phyloP scores from a whole-genome alignment of 2,113 vertebrate species.

The Osmerus eperlanus region DNA sequence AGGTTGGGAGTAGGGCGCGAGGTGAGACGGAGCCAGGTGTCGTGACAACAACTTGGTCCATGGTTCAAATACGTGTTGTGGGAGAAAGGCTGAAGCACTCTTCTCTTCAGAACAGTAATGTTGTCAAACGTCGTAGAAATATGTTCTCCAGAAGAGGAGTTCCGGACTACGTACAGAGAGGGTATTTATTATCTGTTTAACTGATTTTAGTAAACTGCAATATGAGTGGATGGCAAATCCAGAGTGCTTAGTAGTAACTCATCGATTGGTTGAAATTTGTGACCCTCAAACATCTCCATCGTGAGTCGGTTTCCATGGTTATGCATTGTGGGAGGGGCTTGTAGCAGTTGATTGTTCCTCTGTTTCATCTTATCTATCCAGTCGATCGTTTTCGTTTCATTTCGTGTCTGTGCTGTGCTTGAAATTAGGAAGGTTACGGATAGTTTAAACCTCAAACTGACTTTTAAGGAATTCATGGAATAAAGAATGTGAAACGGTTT shows the following conservation, averaged over 20 bases:
- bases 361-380: constrained; percentile 27
- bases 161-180: constrained; percentile 12
- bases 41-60: constrained; percentile 16
- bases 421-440: constrained; percentile 35
- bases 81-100: constrained; percentile 24
- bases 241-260: too few relatives aligned
- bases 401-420: constrained; percentile 49
- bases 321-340: constrained; percentile 13
- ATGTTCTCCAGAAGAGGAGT: constrained; percentile 29
- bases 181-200: too few relatives aligned
- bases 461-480: constrained; percentile 51
- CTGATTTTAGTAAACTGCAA: too few relatives aligned
- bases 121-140: not conserved
- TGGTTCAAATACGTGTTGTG: not conserved
- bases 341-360: constrained; percentile 14
- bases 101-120: not conserved
- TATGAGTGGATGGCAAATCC: too few relatives aligned
- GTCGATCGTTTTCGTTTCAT: constrained; percentile 42
- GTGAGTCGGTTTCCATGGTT: constrained; percentile 8
- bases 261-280: too few relatives aligned
- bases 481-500: constrained; percentile 59
- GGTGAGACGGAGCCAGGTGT: not conserved
- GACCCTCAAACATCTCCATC: too few relatives aligned
- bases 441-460: constrained; percentile 41
- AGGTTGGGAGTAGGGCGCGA: too few relatives aligned